Percentiles rank a stretch among this genome's conserved stretches.
Evolutionary conservation across 2,888 invertebrate genomes (phyloP).

Genomic region (Osedax fenrisi): DNA sequence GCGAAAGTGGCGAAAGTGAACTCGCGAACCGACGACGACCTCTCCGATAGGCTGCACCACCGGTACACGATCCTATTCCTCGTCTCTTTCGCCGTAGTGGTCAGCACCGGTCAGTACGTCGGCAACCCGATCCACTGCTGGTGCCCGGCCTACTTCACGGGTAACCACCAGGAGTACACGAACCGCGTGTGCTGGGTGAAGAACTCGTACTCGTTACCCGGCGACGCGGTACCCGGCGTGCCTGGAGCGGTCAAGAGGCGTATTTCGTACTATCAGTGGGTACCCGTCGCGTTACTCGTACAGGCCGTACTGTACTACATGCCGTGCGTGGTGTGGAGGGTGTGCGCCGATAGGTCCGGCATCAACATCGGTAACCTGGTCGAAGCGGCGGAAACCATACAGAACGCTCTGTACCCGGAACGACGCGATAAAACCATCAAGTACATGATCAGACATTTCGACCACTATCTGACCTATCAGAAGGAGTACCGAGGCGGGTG

Average conservation of each 20-base stretch:
- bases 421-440: slow-evolving; percentile 51
- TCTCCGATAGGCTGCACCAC: slow-evolving; percentile 48
- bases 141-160: slow-evolving; percentile 42
- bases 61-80: slow-evolving; percentile 48
- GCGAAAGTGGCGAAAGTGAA: slow-evolving; percentile 45
- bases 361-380: slow-evolving; percentile 52
- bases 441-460: slow-evolving; percentile 52
- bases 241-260: slow-evolving; percentile 28
- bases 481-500: slow-evolving; percentile 49
- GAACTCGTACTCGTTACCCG: slow-evolving; percentile 37
- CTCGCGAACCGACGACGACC: slow-evolving; percentile 49
- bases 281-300: slow-evolving; percentile 52
- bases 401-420: slow-evolving; percentile 51
- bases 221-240: slow-evolving; percentile 28
- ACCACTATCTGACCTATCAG: slow-evolving; percentile 50
- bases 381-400: slow-evolving; percentile 42
- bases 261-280: slow-evolving; percentile 47
- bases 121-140: slow-evolving; percentile 51
- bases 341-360: slow-evolving; percentile 39
- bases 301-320: slow-evolving; percentile 53
- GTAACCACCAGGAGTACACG: slow-evolving; percentile 36
- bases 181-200: slow-evolving; percentile 38
- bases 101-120: slow-evolving; percentile 49
- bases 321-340: slow-evolving; percentile 52
- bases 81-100: slow-evolving; percentile 48